Conservation (phyloP, 64 coral and sea anemone genomes). For the Actinia equina region DNA sequence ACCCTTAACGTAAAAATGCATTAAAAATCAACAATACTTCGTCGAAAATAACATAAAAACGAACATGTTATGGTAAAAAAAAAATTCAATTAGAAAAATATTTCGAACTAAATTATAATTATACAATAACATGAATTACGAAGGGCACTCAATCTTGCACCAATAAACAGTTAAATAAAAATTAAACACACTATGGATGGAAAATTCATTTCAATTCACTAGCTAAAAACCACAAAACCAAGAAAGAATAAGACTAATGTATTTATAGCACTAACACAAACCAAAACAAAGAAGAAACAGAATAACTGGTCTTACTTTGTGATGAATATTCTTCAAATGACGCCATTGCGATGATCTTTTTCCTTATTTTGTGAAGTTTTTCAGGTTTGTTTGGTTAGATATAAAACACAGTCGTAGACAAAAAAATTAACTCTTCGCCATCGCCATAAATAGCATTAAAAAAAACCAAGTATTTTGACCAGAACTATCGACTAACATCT, state of each 20-base stretch:
- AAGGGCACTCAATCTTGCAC: too few relatives aligned
- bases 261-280: not conserved
- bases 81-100: too few relatives aligned
- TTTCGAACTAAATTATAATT: too few relatives aligned
- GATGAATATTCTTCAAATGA: conserved; percentile 25
- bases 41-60: too few relatives aligned
- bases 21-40: too few relatives aligned
- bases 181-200: too few relatives aligned
- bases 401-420: not conserved
- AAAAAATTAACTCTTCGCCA: not conserved
- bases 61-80: too few relatives aligned
- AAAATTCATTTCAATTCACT: not conserved
- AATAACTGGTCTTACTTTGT: not conserved
- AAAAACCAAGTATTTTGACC: not conserved
- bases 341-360: not conserved
- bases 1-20: too few relatives aligned
- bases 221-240: not conserved
- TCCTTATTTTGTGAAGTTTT: not conserved
- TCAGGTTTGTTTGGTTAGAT: not conserved
- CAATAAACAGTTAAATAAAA: too few relatives aligned
- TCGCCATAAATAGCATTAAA: not conserved
- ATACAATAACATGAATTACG: too few relatives aligned
- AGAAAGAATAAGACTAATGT: not conserved
- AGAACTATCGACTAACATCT: not conserved
- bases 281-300: not conserved